These are phyloP conservation scores for Leptocoma aspasia DNA, from an alignment of 2,113 vertebrate species.

Conservation along the genomic window DNA sequence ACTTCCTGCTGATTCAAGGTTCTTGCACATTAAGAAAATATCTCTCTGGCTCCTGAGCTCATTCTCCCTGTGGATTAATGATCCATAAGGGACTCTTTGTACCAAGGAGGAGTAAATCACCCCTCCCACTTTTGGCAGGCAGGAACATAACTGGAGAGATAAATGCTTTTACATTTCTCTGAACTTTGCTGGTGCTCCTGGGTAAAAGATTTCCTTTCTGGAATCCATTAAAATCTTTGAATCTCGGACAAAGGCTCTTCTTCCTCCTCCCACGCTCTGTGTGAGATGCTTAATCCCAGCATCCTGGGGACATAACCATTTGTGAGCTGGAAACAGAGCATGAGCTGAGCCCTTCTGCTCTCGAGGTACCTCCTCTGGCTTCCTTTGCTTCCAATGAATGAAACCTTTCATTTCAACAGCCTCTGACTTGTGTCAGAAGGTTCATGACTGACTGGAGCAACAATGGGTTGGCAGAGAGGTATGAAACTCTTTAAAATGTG, in stretches of 20 bases:
- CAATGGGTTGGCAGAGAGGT: neutral
- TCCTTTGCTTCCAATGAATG: neutral
- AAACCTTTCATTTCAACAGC: neutral
- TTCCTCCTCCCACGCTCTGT: neutral
- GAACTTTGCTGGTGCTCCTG: neutral
- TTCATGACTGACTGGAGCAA: neutral
- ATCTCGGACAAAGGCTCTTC: neutral
- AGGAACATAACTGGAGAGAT: neutral
- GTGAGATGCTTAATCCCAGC: neutral
- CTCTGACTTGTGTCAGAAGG: slow-evolving; percentile 4
- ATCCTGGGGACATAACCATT: neutral
- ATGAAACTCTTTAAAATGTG: neutral
- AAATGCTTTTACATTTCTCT: slow-evolving; percentile 44
- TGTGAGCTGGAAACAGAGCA: neutral
- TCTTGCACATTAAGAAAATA: neutral
- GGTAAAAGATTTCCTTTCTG: slow-evolving; percentile 26
- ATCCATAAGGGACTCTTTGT: neutral
- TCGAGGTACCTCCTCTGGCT: neutral
- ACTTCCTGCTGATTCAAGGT: neutral
- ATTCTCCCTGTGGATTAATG: neutral
- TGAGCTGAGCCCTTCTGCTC: neutral
- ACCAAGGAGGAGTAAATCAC: slow-evolving; percentile 4
- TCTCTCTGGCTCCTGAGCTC: neutral
- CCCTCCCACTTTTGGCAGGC: neutral
- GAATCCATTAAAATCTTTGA: slow-evolving; percentile 25